phyloP scores from a whole-genome alignment of 2,797 vertebrate species.

The Avahi laniger region DNA sequence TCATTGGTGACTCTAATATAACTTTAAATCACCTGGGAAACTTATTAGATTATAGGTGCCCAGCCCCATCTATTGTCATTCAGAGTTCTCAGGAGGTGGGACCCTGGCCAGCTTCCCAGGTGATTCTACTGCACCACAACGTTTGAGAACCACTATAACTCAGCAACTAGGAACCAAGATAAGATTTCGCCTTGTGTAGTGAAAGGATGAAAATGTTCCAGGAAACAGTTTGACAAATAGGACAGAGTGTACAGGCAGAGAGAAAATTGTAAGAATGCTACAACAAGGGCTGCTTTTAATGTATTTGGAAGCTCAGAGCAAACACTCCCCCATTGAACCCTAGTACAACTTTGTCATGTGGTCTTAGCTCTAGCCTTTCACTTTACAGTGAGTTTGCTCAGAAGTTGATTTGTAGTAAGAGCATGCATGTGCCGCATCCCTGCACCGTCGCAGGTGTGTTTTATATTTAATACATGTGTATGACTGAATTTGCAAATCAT shows the following conservation, averaged over 20 bases:
- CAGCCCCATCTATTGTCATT: not conserved
- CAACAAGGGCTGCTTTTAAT: not conserved
- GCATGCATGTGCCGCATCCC: not conserved
- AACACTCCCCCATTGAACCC: no score
- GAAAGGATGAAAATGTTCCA: not conserved
- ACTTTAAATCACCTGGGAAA: not conserved
- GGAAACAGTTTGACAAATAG: not conserved
- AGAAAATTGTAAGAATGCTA: not conserved
- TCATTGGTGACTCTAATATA: not conserved
- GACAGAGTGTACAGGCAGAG: not conserved
- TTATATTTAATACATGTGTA: not conserved
- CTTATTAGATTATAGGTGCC: not conserved
- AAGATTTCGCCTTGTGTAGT: not conserved
- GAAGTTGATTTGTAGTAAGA: not conserved
- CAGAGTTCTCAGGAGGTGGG: not conserved
- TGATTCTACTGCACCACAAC: not conserved
- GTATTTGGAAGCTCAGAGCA: not conserved
- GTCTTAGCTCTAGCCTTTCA: not conserved
- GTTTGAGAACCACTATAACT: not conserved
- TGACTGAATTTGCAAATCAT: not conserved
- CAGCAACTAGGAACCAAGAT: not conserved
- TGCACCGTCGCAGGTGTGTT: not conserved
- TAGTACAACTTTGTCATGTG: not conserved
- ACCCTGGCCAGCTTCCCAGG: not conserved
- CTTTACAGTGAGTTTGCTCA: not conserved